phyloP scores from a whole-genome alignment of 2,888 invertebrate genomes.

The Athetis lepigone region DNA sequence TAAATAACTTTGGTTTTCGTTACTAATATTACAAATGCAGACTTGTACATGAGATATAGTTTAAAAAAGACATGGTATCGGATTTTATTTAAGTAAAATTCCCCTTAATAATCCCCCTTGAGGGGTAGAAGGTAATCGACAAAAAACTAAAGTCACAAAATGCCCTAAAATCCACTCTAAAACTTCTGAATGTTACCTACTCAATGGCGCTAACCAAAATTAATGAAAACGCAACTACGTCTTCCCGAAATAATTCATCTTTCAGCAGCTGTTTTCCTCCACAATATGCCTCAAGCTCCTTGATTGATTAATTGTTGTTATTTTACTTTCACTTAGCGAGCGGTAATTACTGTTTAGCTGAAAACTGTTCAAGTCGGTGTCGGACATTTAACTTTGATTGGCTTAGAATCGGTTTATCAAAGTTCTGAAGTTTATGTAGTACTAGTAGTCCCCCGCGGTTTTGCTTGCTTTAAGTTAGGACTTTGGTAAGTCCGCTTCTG shows the following conservation, averaged over 20 bases:
- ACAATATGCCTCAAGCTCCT: conserved; percentile 31
- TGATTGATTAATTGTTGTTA: conserved; percentile 60
- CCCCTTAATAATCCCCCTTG: no score
- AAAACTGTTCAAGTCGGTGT: conserved; percentile 16
- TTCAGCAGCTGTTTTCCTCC: conserved; percentile 46
- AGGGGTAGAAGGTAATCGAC: no score
- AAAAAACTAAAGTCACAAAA: no score
- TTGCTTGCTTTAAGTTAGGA: no score
- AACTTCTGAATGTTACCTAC: conserved; percentile 10
- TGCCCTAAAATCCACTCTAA: no score
- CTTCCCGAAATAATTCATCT: conserved; percentile 54
- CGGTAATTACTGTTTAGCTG: conserved; percentile 42
- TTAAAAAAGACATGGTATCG: no score
- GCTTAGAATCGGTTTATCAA: background rate
- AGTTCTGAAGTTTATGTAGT: background rate
- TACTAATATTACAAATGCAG: no score
- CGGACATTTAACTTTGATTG: conserved; percentile 7
- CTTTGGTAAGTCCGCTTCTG: no score
- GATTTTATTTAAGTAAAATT: no score
- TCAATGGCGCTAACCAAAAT: conserved; percentile 26
- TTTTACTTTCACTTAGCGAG: conserved; percentile 36
- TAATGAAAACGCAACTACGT: conserved; percentile 49
- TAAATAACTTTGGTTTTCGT: no score
- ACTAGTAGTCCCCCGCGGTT: no score
- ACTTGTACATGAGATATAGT: no score